Base-by-base conservation (phyloP, 2,888 invertebrate genomes). In the Eilema griseolum region DNA sequence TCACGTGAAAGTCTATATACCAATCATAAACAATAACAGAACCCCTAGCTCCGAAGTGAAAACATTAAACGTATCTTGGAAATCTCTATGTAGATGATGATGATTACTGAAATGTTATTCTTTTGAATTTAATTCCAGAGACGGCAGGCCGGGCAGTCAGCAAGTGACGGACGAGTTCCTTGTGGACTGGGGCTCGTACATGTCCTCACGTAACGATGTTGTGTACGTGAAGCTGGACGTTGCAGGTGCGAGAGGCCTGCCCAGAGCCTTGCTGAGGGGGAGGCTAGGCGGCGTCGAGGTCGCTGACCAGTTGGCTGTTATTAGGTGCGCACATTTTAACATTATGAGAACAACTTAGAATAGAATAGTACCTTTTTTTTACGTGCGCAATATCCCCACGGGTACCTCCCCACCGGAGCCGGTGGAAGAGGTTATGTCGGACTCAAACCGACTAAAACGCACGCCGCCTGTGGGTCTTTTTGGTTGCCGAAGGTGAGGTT, bases 181-280 rank as follows among this genome's bases (percentile, higher is more conserved):
- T 77, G 96, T 98, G 82, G 98, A 98, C 92, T 99, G 98, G 98
- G 98, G 98, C 74, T 98, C 98, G 52, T 99, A 98, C 93, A 97
- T 99, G 97, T 98, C 98, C 71, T 98, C 98, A 72, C 97, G 98
- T 78, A 97, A 98, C 89, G 98, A 98, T 94, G 98, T 98, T 72
- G 98, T 99, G 71, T 98, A 98, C 92, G 97, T 98, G 63, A 97
- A 98, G 86, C 96, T 99, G 85, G 99, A 99, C 94, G 99, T 99
- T 24, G 96, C 99, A 67, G 99, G 99, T 33, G 97, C 98, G 66
- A 95, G 96, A 63, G 97, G 97, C 0, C 97, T 98, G 81, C 98
- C 98, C 64, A 97, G 98, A 83, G 97, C 97, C 75, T 96, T 97
- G 74, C 96, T 98, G 64, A 98, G 98, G 87, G 97, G 97, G 57